A percentile compares a stretch with the other conserved stretches of the same genome.
Evolutionary conservation across 2,797 vertebrate species (phyloP).

Genomic region (Enteromius argenteus): DNA sequence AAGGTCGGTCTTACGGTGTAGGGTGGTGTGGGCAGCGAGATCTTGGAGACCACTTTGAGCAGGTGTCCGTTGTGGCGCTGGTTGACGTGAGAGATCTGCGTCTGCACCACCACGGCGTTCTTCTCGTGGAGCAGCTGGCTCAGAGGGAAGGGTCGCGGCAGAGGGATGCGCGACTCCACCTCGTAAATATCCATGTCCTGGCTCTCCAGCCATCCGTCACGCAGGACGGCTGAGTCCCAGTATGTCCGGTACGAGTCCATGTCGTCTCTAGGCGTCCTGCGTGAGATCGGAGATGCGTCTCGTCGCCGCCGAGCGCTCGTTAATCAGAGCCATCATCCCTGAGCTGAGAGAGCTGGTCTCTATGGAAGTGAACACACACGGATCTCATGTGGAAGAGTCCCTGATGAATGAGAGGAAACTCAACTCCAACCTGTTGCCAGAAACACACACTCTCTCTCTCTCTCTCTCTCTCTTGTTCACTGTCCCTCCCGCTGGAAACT

Average conservation of each 20-base stretch:
- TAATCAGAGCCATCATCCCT: not conserved
- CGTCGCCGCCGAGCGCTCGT: not conserved
- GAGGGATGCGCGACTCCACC: constrained; percentile 92
- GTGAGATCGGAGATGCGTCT: not conserved
- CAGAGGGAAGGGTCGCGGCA: constrained; percentile 90
- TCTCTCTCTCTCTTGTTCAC: not conserved
- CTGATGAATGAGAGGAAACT: not conserved
- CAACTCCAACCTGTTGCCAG: not conserved
- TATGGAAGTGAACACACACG: constrained; percentile 7
- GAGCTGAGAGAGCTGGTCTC: not conserved
- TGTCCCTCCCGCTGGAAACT: constrained; percentile 69
- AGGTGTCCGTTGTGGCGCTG: constrained; percentile 87
- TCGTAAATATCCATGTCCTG: constrained; percentile 90
- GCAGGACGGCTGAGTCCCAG: constrained; percentile 80
- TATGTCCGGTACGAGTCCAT: constrained; percentile 85
- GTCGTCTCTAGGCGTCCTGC: not conserved
- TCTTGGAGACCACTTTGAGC: constrained; percentile 94
- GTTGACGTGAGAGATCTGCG: constrained; percentile 88
- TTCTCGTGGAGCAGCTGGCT: constrained; percentile 83
- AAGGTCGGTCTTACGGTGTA: constrained; percentile 88
- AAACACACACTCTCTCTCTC: not conserved
- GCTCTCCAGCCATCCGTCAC: constrained; percentile 82
- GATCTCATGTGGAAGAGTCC: not conserved
- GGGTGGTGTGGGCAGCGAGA: constrained; percentile 94
- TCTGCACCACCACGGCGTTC: constrained; percentile 92